A percentile compares a stretch with the other conserved stretches of the same genome.
Evolutionary conservation across 1,140 invertebrate genomes (phyloP).

Genomic region (Heliconius hermathena): DNA sequence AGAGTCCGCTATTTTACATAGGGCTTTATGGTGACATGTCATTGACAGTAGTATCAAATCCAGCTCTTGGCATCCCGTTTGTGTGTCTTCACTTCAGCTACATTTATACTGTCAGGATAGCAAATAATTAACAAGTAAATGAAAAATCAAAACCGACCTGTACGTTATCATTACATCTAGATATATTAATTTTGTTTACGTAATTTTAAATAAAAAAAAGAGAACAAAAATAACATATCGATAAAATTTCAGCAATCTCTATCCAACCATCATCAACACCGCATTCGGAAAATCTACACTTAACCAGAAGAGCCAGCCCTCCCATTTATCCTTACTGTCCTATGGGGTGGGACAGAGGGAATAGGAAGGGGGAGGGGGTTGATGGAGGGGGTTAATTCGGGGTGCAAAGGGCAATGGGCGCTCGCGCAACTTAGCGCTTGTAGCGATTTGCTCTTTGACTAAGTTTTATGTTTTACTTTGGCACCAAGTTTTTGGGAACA

Average conservation of each 20-base stretch:
- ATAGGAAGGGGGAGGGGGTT: constrained; percentile 10
- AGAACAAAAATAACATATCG: constrained; percentile 44
- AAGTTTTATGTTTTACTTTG: constrained; percentile 57
- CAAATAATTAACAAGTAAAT: neutral
- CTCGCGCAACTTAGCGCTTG: constrained; percentile 64
- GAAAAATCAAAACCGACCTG: neutral
- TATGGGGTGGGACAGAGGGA: constrained; percentile 49
- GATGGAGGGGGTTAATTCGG: constrained; percentile 53
- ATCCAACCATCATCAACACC: constrained; percentile 77
- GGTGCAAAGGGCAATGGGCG: constrained; percentile 74
- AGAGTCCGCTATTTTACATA: no score
- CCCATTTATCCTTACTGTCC: constrained; percentile 81
- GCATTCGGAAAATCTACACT: constrained; percentile 82
- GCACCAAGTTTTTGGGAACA: constrained; percentile 47
- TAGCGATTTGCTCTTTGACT: constrained; percentile 65
- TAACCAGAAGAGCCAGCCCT: constrained; percentile 80
- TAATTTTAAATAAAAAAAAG: neutral
- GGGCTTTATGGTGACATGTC: no score
- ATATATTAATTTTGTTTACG: neutral
- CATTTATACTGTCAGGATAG: no score
- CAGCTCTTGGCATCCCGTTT: no score
- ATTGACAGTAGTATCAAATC: no score
- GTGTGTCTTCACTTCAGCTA: no score
- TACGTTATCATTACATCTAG: no score
- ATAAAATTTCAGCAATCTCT: constrained; percentile 51